These are phyloP conservation scores for Hylia prasina DNA, from an alignment of 2,113 vertebrate species.

Conservation along the genomic window DNA sequence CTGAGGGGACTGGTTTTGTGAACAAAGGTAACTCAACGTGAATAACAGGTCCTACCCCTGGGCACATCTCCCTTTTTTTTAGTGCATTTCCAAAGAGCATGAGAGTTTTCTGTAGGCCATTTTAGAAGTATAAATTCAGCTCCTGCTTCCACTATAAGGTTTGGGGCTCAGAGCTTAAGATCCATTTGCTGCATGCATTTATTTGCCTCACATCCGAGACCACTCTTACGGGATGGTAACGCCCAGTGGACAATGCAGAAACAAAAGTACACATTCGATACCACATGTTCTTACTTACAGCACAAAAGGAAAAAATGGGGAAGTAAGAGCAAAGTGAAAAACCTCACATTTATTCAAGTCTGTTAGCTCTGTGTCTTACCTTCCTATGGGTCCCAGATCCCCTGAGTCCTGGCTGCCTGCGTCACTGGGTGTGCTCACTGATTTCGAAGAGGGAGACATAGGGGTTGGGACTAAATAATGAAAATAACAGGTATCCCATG, in stretches of 20 bases:
- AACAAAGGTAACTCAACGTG: not conserved
- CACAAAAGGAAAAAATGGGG: not conserved
- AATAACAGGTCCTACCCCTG: not conserved
- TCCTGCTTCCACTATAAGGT: not conserved
- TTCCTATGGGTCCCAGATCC: slow-evolving; percentile 85
- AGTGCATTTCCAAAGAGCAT: not conserved
- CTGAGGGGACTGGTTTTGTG: not conserved
- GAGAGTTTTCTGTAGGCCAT: not conserved
- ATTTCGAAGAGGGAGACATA: slow-evolving; percentile 96
- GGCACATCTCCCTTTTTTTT: not conserved
- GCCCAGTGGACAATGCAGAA: not conserved
- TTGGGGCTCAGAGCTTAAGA: not conserved
- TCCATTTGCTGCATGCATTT: not conserved
- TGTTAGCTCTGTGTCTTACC: slow-evolving; percentile 72
- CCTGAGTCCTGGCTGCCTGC: slow-evolving; percentile 95
- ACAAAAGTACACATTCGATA: not conserved
- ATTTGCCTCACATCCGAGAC: not conserved
- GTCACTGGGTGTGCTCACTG: slow-evolving; percentile 97
- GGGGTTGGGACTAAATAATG: slow-evolving; percentile 93
- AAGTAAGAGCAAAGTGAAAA: not conserved
- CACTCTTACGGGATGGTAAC: not conserved
- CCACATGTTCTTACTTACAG: not conserved
- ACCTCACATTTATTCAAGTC: not conserved
- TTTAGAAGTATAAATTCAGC: not conserved
- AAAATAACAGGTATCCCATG: slow-evolving; percentile 85